These are phyloP conservation scores for Alloscopus bannaensis DNA, from an alignment of 2,888 invertebrate species.

Conservation along the genomic window DNA sequence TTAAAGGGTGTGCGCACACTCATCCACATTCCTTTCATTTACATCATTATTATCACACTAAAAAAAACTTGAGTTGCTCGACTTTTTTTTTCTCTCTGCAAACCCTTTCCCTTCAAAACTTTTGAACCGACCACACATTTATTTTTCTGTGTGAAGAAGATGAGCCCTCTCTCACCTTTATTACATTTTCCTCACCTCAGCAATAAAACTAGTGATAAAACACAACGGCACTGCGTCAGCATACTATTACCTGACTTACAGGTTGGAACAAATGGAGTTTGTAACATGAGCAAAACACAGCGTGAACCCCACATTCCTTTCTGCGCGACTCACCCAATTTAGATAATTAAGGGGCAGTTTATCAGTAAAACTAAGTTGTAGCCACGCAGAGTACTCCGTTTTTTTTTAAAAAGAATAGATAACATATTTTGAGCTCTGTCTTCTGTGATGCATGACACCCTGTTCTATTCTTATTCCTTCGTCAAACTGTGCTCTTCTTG, in stretches of 20 bases:
- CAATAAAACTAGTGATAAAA: neutral
- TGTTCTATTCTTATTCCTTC: neutral
- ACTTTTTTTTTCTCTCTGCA: too few species aligned
- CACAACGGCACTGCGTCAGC: neutral
- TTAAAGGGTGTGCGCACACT: too few species aligned
- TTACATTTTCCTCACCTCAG: neutral
- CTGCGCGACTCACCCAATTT: neutral
- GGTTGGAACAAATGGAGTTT: too few species aligned
- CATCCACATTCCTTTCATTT: neutral
- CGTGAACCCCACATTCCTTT: neutral
- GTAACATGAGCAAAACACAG: neutral
- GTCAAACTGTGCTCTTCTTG: neutral
- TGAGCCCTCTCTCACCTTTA: neutral
- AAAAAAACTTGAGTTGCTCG: too few species aligned
- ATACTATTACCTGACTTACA: too few species aligned
- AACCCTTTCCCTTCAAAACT: neutral
- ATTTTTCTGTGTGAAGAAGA: neutral
- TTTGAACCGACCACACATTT: neutral
- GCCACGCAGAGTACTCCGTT: neutral
- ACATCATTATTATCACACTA: neutral
- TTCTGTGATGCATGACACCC: neutral
- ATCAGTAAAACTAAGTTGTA: neutral
- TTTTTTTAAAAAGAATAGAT: neutral
- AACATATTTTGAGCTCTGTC: neutral
- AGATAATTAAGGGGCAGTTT: neutral